phyloP scores from a whole-genome alignment of 2,888 invertebrate genomes.

The Aquatica leii region DNA sequence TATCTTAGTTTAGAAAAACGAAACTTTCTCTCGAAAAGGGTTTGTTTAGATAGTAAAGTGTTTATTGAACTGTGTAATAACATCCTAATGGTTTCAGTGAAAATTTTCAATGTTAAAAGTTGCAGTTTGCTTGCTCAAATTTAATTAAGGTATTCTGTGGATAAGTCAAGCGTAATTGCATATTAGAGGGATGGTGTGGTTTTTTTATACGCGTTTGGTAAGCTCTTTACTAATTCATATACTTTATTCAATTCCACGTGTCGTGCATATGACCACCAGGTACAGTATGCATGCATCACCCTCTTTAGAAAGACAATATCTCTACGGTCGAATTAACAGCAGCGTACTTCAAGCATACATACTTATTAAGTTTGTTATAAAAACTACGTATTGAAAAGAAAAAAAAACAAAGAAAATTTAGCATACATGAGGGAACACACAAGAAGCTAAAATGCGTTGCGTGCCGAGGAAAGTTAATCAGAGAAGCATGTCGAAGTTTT shows the following conservation, averaged over 20 bases:
- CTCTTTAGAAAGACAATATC: no score
- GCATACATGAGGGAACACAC: slow-evolving; percentile 24
- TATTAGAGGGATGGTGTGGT: not conserved
- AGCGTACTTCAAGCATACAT: no score
- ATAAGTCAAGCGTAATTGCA: no score
- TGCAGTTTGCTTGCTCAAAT: not conserved
- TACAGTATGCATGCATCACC: not conserved
- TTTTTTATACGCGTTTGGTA: not conserved
- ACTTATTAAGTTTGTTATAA: no score
- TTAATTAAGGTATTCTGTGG: slow-evolving; percentile 5
- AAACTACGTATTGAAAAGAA: not conserved
- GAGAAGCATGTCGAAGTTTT: slow-evolving; percentile 22
- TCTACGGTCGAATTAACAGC: no score
- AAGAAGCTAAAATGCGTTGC: slow-evolving; percentile 30
- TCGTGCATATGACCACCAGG: slow-evolving; percentile 5
- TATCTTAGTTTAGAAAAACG: slow-evolving; percentile 7
- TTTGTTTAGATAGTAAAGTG: slow-evolving; percentile 20
- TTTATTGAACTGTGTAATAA: slow-evolving; percentile 23
- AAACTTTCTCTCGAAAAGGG: slow-evolving; percentile 19
- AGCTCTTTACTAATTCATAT: no score
- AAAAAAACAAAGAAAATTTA: slow-evolving; percentile 1
- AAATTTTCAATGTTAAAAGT: not conserved
- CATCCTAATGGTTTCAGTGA: slow-evolving; percentile 7
- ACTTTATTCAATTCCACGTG: slow-evolving; percentile 9
- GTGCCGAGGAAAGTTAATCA: slow-evolving; percentile 25